Base-by-base conservation (phyloP, 2,797 vertebrate species). In the Stomatorhinus walkeri region DNA sequence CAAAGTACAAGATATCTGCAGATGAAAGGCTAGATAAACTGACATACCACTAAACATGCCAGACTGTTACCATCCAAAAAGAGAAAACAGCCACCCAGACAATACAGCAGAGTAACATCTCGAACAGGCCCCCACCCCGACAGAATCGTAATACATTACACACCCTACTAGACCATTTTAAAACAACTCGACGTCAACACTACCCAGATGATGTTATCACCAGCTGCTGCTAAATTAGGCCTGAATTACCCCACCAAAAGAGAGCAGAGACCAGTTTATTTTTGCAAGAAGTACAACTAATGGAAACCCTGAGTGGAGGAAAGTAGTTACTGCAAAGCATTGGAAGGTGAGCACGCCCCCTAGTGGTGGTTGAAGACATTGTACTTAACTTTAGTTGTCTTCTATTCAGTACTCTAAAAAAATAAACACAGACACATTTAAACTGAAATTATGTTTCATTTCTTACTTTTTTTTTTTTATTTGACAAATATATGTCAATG, bases 401-500 rank as follows among this genome's bases (percentile, higher is more conserved):
- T 52, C 14, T 14, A 40, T 87, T 85, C 48, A 59, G 36, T 59
- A 22, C 28, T 89, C 54, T 52, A 40, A 89, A 10, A 16, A n/a
- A 88, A 51, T 89, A 88, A n/a, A 81, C 85, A 81, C 85, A 4
- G 22, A 68, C 56, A 88, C 93, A 59, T 93, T 95, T 94, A 93
- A 92, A 91, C 93, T 84, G 89, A 87, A 88, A 83, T 56, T 59
- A 90, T 95, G 96, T 10, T 84, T 84, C 46, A 24, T 84, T 51
- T 48, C 81, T 96, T 95, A 95, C 8, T 72, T 95, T 95, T 92
- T 91, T n/a, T 95, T 92, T 92, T 92, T 96, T 48, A 96, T 96
- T 95, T 95, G 94, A 96, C 95, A 96, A 95, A 96, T 96, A 96
- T 96, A 96, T 96, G 95, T 95, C 94, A 95, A 95, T 93, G 91